These are phyloP conservation scores for Diglossa cyanea DNA, from an alignment of 2,797 vertebrate species.

Conservation along the genomic window DNA sequence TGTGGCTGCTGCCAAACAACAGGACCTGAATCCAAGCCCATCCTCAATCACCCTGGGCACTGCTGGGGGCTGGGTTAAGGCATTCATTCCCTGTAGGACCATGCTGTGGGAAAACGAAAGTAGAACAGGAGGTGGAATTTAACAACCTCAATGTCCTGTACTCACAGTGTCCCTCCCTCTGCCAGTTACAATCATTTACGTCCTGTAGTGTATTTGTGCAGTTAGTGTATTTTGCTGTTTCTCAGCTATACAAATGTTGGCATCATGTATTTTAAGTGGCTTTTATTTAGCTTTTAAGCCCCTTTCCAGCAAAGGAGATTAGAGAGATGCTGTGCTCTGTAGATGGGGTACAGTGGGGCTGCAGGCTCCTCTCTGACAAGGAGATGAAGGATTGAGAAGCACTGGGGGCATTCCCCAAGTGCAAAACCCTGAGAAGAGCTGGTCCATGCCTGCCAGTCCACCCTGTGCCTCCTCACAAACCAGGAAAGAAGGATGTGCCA, in stretches of 20 bases:
- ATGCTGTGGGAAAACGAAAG: neutral
- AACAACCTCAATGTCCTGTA: neutral
- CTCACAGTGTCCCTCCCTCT: neutral
- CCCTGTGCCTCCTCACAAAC: neutral
- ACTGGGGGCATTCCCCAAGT: neutral
- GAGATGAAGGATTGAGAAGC: neutral
- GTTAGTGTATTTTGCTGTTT: neutral
- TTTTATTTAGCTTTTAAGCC: neutral
- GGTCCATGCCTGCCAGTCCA: rapidly evolving
- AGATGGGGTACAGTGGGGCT: neutral
- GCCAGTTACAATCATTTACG: rapidly evolving
- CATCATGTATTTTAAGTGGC: rapidly evolving
- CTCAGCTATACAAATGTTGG: neutral
- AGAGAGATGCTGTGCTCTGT: neutral
- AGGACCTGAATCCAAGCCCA: neutral
- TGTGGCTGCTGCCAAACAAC: neutral
- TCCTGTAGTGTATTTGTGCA: neutral
- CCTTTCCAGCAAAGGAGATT: neutral
- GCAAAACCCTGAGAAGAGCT: neutral
- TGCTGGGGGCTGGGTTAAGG: neutral
- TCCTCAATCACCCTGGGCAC: neutral
- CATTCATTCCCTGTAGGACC: neutral
- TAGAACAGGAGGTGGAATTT: neutral
- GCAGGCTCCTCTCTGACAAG: neutral
- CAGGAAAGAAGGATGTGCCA: neutral